Conservation (phyloP, 2,113 vertebrate species). For the Eclectus roratus region DNA sequence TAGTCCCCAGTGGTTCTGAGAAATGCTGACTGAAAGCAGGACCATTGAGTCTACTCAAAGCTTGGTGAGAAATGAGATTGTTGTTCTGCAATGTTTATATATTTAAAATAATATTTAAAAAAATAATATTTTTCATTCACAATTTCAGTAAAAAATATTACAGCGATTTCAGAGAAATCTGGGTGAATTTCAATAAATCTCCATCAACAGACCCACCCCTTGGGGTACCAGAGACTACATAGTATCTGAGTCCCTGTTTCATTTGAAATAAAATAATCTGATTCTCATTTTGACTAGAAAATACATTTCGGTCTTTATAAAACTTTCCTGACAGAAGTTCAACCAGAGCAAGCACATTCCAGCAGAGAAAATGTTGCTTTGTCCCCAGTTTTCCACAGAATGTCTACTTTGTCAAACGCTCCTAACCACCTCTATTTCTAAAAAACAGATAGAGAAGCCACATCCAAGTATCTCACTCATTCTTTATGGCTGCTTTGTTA, state of each 20-base stretch:
- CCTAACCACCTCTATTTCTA: neutral
- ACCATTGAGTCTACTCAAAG: neutral
- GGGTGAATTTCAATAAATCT: neutral
- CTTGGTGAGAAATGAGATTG: accelerated
- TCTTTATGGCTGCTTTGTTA: neutral
- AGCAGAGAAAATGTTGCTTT: neutral
- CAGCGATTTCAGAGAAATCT: accelerated
- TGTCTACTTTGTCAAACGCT: neutral
- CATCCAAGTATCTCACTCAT: neutral
- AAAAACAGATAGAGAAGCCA: neutral
- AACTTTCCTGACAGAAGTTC: neutral
- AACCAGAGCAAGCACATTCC: neutral
- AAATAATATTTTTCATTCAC: neutral
- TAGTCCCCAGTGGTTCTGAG: neutral
- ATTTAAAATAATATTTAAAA: neutral
- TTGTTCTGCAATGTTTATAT: neutral
- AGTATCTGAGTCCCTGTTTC: neutral
- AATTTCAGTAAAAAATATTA: neutral
- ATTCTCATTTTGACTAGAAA: neutral
- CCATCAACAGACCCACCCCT: neutral
- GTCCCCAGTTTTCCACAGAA: neutral
- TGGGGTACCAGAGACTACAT: accelerated
- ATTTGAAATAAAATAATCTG: neutral
- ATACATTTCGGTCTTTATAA: neutral
- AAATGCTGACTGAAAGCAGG: neutral